phyloP scores from a whole-genome alignment of 2,797 vertebrate genomes.

The Oreortyx pictus region DNA sequence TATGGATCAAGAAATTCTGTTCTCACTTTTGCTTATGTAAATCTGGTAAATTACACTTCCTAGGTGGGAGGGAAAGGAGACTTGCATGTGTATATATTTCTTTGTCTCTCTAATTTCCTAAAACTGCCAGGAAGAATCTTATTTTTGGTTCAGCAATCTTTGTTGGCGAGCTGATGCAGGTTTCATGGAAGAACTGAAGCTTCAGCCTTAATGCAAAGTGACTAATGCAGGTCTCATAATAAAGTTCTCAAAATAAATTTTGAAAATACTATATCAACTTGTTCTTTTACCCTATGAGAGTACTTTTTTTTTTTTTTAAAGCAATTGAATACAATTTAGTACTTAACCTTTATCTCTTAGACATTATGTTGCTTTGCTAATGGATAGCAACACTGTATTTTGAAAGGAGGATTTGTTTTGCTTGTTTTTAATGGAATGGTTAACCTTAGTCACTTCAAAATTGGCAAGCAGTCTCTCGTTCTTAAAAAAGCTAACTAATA shows the following conservation, averaged over 20 bases:
- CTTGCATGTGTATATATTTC: neutral
- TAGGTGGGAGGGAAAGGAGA: neutral
- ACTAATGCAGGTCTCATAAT: neutral
- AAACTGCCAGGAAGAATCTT: neutral
- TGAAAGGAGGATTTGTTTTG: constrained; percentile 20
- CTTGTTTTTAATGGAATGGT: constrained; percentile 11
- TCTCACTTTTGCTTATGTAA: neutral
- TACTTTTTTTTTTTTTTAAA: neutral
- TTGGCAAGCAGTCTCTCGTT: neutral
- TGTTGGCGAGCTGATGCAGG: neutral
- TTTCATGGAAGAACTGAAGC: neutral
- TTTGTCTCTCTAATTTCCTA: neutral
- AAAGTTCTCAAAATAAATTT: neutral
- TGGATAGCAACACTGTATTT: neutral
- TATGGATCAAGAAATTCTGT: neutral
- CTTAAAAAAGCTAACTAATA: neutral
- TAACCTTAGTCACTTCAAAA: constrained; percentile 23
- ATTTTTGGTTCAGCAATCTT: neutral
- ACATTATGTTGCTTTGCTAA: constrained; percentile 34
- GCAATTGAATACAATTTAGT: neutral
- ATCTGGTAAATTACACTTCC: neutral
- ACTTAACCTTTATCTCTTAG: constrained; percentile 24
- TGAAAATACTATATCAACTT: neutral
- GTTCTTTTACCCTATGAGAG: neutral
- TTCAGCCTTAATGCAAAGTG: neutral